Evolutionary conservation across 2,888 invertebrate species (phyloP).

Genomic region (Lasius fuliginosus): DNA sequence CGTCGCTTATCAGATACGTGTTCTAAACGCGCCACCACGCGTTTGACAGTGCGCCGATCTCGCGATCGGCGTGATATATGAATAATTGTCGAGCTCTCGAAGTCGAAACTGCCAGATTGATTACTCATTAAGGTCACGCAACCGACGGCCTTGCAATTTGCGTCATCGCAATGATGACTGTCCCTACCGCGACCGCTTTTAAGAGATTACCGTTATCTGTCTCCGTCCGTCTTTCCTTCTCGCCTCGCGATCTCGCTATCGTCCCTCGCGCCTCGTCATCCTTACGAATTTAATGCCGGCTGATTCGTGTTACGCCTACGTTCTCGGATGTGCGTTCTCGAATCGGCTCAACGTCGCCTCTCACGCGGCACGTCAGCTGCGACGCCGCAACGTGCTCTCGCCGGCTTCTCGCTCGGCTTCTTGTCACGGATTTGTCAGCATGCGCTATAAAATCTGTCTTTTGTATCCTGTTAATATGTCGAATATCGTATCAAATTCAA

Average conservation of each 20-base stretch:
- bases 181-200: slow-evolving; percentile 26
- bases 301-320: slow-evolving; percentile 68
- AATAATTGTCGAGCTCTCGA: slow-evolving; percentile 7
- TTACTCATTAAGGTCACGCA: slow-evolving; percentile 84
- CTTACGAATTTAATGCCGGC: slow-evolving; percentile 70
- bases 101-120: slow-evolving; percentile 72
- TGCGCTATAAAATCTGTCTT: background rate
- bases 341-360: slow-evolving; percentile 4
- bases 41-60: slow-evolving; percentile 44
- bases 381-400: slow-evolving; percentile 60
- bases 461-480: background rate
- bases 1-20: background rate
- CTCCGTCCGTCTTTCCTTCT: slow-evolving; percentile 38
- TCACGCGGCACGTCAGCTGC: slow-evolving; percentile 46
- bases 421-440: slow-evolving; percentile 5
- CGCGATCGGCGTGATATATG: slow-evolving; percentile 56
- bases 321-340: slow-evolving; percentile 20
- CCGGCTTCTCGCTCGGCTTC: background rate
- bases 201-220: slow-evolving; percentile 76
- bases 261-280: background rate
- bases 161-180: slow-evolving; percentile 68
- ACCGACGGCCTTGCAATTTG: slow-evolving; percentile 82
- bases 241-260: slow-evolving; percentile 15
- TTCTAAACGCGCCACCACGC: background rate
- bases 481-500: slow-evolving; percentile 8